Conservation (phyloP, 2,113 vertebrate species). For the Lepidothrix coronata region DNA sequence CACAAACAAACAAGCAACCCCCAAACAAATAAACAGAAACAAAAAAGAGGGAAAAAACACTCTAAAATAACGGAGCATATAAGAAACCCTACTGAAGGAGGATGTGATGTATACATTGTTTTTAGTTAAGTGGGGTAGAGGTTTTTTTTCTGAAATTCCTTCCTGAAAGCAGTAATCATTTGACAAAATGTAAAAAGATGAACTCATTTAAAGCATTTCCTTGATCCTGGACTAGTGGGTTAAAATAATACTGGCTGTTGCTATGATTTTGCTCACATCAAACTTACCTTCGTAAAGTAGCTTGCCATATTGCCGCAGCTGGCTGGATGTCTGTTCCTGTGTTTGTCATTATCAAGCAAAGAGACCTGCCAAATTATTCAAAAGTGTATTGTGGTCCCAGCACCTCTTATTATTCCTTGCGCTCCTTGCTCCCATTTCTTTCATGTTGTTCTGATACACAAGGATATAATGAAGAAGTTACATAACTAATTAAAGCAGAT, state of each 20-base stretch:
- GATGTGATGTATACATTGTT: accelerated
- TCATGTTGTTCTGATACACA: not conserved
- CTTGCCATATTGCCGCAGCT: conserved; percentile 31
- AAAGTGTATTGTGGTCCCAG: conserved; percentile 29
- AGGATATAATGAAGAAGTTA: conserved; percentile 35
- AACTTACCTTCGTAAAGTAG: not conserved
- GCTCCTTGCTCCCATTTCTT: not conserved
- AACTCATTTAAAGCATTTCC: not conserved
- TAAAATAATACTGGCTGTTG: not conserved
- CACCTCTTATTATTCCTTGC: not conserved
- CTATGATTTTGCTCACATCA: not conserved
- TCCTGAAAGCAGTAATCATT: not conserved
- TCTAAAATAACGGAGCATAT: not conserved
- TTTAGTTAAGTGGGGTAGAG: not conserved
- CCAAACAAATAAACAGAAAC: not conserved
- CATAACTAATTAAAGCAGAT: conserved; percentile 52
- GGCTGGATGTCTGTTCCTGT: conserved; percentile 7
- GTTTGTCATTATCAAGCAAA: not conserved
- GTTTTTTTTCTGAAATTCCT: accelerated
- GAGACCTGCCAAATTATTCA: conserved; percentile 42
- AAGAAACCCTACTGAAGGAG: not conserved
- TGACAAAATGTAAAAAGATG: not conserved
- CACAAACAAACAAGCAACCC: not conserved
- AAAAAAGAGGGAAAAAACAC: not conserved
- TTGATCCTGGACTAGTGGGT: not conserved